Base-by-base conservation (phyloP, 2,888 invertebrate genomes). In the Julus scanicus region DNA sequence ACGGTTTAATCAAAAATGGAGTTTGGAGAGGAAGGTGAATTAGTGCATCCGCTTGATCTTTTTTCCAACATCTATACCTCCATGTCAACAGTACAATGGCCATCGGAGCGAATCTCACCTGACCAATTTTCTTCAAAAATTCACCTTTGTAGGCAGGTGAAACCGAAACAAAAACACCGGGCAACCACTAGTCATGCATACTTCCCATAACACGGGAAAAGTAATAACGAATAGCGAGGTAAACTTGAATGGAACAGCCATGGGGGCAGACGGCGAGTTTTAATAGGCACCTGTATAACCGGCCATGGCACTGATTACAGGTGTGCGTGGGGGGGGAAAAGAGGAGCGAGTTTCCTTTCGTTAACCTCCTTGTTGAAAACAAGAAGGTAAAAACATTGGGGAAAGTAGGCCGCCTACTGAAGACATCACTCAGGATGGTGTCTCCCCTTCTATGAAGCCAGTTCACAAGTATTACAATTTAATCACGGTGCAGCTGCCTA, bases 221-320 rank as follows among this genome's bases (percentile, higher is more conserved):
- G 29, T 71, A 71, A 71, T 71, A 71, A 63, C 63, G 63, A 63
- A 63, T 17, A 63, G 63, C n/a, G 63, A 63, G 63, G 20, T 6
- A 63, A 63, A 71, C 20, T 71, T 71, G 71, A 71, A 71, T 71
- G 71, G 29, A 17, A 71, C 20, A 29, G 71, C 71, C 71, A 71
- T 29, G 71, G 71, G 71, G 71, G 71, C 71, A 71, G 29, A 4
- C 29, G 71, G 71, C 29, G 71, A 71, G 17, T 71, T 71, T n/a
- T 71, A 71, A 71, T 71, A 71, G 71, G 71, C 71, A 71, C 71
- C 71, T 71, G 71, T 9, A 71, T 71, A 71, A 71, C 71, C 71
- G 71, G 17, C 71, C 71, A 71, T 71, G 71, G 71, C 71, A 71
- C 71, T 71, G 71, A 71, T 71, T 71, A 71, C 71, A 15, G 71